Evolutionary conservation across 2,797 vertebrate genomes (phyloP).

Genomic region (Pachyuromys duprasi): DNA sequence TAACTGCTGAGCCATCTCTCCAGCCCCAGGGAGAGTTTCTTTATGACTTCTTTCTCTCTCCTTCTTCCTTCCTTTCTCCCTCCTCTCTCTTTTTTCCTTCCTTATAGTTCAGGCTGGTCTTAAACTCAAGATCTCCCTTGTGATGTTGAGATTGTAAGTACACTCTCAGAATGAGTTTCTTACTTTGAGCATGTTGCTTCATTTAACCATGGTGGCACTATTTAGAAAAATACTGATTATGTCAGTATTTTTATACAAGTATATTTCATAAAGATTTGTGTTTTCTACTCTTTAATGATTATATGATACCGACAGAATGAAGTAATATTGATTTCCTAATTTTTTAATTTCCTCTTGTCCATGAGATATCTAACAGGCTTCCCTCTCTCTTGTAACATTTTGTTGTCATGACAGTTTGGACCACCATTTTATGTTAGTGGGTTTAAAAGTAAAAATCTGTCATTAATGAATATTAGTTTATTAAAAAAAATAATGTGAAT

Average conservation of each 20-base stretch:
- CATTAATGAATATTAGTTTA: neutral
- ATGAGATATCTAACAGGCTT: slow-evolving; percentile 43
- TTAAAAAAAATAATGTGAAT: slow-evolving; percentile 11
- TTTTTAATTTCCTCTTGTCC: neutral
- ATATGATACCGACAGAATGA: neutral
- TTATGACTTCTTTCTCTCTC: neutral
- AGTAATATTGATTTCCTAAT: neutral
- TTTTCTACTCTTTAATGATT: slow-evolving; percentile 35
- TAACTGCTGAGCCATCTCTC: too few relatives aligned
- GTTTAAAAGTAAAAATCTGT: slow-evolving; percentile 55
- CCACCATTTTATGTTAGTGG: slow-evolving; percentile 24
- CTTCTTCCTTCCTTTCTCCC: neutral
- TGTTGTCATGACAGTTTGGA: neutral
- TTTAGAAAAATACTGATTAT: neutral
- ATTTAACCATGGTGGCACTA: neutral
- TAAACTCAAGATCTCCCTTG: neutral
- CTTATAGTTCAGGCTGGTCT: neutral
- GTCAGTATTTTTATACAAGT: neutral
- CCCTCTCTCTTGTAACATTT: neutral
- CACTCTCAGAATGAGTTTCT: neutral
- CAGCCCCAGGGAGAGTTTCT: neutral
- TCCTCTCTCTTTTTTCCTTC: neutral
- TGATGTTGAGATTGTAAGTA: neutral
- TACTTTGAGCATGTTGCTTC: neutral
- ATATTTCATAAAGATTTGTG: neutral